Conservation (phyloP, 2,797 vertebrate genomes). For the Salmo trutta region DNA sequence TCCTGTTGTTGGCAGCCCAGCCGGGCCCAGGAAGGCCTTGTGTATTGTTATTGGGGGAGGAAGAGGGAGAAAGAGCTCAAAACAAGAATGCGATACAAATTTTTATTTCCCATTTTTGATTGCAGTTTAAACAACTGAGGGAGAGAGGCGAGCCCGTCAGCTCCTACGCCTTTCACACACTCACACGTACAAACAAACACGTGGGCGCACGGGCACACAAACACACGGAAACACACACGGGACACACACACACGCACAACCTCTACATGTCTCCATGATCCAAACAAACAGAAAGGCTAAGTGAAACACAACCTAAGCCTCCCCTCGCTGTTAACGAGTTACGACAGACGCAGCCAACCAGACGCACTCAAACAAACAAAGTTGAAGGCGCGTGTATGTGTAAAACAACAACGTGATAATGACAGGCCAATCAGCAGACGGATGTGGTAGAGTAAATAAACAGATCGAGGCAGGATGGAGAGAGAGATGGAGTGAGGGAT, state of each 20-base stretch:
- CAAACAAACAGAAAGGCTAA: conserved; percentile 47
- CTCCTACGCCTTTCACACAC: conserved; percentile 13
- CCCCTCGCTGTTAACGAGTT: conserved; percentile 10
- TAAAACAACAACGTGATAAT: conserved; percentile 42
- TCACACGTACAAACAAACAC: conserved; percentile 9
- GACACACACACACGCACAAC: conserved; percentile 13
- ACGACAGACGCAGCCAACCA: conserved; percentile 36
- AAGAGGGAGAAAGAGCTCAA: conserved; percentile 50
- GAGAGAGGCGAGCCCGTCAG: conserved; percentile 42
- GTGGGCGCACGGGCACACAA: background rate
- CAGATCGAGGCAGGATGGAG: conserved; percentile 1
- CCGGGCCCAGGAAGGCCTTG: conserved; percentile 68
- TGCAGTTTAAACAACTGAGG: conserved; percentile 71
- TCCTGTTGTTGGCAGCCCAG: conserved; percentile 72
- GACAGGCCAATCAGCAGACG: conserved; percentile 43
- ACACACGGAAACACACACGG: background rate
- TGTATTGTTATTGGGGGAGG: conserved; percentile 77
- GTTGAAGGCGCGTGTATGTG: conserved; percentile 12
- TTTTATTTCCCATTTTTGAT: conserved; percentile 77
- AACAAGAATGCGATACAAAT: conserved; percentile 72
- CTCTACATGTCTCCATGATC: conserved; percentile 21
- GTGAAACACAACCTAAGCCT: conserved; percentile 35
- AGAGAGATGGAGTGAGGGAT: background rate
- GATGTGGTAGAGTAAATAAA: conserved; percentile 47
- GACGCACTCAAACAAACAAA: conserved; percentile 56